Base-by-base conservation (phyloP, 92 coral and sea anemone species). In the Siderastrea radians region DNA sequence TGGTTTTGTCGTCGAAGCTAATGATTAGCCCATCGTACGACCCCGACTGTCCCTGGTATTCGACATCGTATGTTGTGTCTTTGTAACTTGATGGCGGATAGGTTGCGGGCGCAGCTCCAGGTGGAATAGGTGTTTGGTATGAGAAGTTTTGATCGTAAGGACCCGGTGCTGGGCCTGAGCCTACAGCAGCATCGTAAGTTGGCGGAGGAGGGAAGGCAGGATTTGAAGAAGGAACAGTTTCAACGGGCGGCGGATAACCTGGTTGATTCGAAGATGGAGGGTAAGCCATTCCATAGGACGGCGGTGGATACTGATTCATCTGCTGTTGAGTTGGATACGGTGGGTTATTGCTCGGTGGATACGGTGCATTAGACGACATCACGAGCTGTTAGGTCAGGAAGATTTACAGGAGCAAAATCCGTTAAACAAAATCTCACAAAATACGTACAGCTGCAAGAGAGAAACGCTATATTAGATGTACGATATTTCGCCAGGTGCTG, bases 1-100 rank as follows among this genome's bases (percentile, higher is more conserved):
- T 89, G 52, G 88, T 86, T 77, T 94, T 94, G 84, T 93, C 94
- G 66, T 43, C 78, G 83, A 96, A 96, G 15, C 93, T 70, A 46
- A 94, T 66, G 38, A 86, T 75, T 7, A 76, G 19, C 7, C 75
- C 71, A 47, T 69, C 63, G 4, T 60, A 48, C 1, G 74, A 59
- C 2, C 14, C 26, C 3, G 2, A 59, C 12, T 74, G 8, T n/a
- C 43, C 61, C 1, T 50, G 60, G 9, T 71, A 70, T 48, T 79
- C 90, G 47, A 87, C 86, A 59, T 87, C 90, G 7, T 26, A 26
- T 26, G 38, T 26, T 26, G 38, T 26, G 38, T 26, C 38, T 26
- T 26, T 26, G 38, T 60, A 15, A 16, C 61, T 63, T 3, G 19
- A 2, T 14, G 86, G 17, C 8, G 82, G 61, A 45, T 60, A 66